Conservation (phyloP, 2,888 invertebrate genomes). For the Acleris cristana region DNA sequence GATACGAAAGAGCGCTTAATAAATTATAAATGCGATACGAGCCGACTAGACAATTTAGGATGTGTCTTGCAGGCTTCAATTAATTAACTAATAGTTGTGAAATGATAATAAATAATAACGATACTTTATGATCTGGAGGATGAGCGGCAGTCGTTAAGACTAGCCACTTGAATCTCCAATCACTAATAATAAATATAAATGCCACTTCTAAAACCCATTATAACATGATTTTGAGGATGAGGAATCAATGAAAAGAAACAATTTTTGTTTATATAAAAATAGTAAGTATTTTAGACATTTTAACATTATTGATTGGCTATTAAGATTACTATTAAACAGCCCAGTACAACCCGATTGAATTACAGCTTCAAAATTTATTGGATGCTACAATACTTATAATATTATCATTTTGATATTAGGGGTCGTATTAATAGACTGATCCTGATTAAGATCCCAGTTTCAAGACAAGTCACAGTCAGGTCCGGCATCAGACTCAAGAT, state of each 20-base stretch:
- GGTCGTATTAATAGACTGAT: too few species aligned
- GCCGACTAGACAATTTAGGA: constrained; percentile 43
- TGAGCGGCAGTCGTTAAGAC: not conserved
- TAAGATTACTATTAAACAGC: not conserved
- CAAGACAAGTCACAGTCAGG: too few species aligned
- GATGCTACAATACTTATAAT: too few species aligned
- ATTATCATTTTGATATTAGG: too few species aligned
- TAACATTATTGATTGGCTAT: constrained; percentile 1
- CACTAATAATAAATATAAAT: constrained; percentile 14
- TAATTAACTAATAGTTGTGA: too few species aligned
- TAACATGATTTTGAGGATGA: constrained; percentile 23
- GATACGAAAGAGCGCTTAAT: constrained; percentile 65
- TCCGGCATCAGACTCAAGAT: too few species aligned
- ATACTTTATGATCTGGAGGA: not conserved
- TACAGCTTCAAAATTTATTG: too few species aligned
- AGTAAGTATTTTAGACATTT: constrained; percentile 12
- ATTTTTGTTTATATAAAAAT: constrained; percentile 28
- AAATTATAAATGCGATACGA: constrained; percentile 80
- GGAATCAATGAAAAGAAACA: constrained; percentile 12
- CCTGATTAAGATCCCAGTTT: too few species aligned
- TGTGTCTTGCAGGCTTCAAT: too few species aligned
- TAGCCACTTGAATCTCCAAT: not conserved
- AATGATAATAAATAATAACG: not conserved
- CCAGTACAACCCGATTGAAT: not conserved
- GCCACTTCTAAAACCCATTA: not conserved